phyloP scores from a whole-genome alignment of 2,888 invertebrate species.

The Melitaea athalia region DNA sequence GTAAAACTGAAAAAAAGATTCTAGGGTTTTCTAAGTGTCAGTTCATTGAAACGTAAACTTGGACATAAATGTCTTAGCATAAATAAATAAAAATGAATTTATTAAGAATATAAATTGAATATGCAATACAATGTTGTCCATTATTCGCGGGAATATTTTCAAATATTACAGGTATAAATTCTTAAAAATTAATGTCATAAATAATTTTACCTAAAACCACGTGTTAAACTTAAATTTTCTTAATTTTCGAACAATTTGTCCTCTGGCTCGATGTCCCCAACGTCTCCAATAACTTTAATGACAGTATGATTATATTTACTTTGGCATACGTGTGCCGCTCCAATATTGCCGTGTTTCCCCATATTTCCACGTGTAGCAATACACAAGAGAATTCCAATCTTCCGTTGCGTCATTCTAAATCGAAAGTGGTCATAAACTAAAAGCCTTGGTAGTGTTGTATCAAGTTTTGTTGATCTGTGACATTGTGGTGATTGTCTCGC shows the following conservation, averaged over 20 bases:
- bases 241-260: constrained; percentile 52
- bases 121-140: not conserved
- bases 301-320: constrained; percentile 65
- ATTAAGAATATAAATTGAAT: not conserved
- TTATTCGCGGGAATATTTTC: not conserved
- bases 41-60: too few species aligned
- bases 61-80: not conserved
- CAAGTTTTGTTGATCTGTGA: constrained; percentile 68
- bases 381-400: constrained; percentile 56
- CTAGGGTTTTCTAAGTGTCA: too few species aligned
- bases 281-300: constrained; percentile 48
- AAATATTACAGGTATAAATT: not conserved
- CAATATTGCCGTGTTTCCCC: constrained; percentile 58
- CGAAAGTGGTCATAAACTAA: constrained; percentile 77
- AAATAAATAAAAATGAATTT: not conserved
- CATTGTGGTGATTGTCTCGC: constrained; percentile 65
- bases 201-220: not conserved
- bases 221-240: constrained; percentile 23
- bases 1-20: too few species aligned
- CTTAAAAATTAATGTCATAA: not conserved
- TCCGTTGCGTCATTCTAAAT: constrained; percentile 70
- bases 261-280: constrained; percentile 55
- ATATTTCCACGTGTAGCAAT: constrained; percentile 51
- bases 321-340: constrained; percentile 52
- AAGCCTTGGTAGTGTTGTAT: constrained; percentile 70